These are phyloP conservation scores for Furcula furcula DNA, from an alignment of 2,888 invertebrate genomes.

Conservation along the genomic window DNA sequence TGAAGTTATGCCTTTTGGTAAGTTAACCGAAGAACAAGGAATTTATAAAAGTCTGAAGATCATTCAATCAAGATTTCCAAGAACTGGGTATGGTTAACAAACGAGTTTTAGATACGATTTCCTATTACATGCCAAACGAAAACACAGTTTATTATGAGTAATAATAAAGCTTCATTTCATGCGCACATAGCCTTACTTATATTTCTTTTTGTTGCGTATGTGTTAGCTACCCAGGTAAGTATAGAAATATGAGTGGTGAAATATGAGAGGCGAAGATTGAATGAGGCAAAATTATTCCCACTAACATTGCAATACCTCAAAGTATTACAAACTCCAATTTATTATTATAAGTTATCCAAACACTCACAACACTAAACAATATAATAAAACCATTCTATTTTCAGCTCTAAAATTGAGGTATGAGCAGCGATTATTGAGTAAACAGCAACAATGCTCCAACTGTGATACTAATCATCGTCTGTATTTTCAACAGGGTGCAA, in stretches of 20 bases:
- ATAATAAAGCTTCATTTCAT: constrained; percentile 9
- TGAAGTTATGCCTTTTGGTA: too few relatives aligned
- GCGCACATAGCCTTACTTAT: constrained; percentile 13
- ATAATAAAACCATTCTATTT: constrained; percentile 37
- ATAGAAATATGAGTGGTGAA: constrained; percentile 4
- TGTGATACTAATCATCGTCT: constrained; percentile 69
- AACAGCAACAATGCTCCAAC: constrained; percentile 29
- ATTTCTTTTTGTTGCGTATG: constrained; percentile 5
- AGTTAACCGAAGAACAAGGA: too few relatives aligned
- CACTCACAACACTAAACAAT: constrained; percentile 22
- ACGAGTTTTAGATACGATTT: too few relatives aligned
- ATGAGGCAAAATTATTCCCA: not conserved
- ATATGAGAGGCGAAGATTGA: not conserved
- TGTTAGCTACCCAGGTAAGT: not conserved
- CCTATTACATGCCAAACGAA: too few relatives aligned
- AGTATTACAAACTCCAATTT: constrained; percentile 8
- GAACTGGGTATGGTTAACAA: too few relatives aligned
- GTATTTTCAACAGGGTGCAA: constrained; percentile 75
- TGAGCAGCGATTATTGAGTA: constrained; percentile 32
- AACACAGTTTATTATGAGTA: too few relatives aligned
- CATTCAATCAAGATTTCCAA: too few relatives aligned
- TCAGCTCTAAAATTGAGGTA: constrained; percentile 40
- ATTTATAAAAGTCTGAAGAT: too few relatives aligned
- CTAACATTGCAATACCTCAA: constrained; percentile 37
- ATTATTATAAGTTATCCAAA: not conserved